Percentiles rank a stretch among this genome's conserved stretches.
These are phyloP conservation scores for Gorilla gorilla DNA, from an alignment of 2,113 vertebrate species.

Conservation along the genomic window DNA sequence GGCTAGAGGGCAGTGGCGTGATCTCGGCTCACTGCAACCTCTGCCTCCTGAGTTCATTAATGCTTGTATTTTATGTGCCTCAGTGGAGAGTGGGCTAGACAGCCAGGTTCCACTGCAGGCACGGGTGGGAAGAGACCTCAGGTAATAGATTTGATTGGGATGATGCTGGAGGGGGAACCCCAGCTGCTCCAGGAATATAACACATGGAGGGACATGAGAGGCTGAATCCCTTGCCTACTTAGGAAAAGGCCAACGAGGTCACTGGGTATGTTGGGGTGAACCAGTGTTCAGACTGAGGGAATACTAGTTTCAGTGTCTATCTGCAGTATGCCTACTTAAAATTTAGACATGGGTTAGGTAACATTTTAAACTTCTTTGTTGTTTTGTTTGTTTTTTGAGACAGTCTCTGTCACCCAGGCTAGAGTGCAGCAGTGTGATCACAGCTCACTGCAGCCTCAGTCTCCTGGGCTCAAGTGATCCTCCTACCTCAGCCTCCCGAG, in stretches of 20 bases:
- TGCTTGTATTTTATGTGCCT: neutral
- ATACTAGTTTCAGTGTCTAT: neutral
- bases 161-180: neutral
- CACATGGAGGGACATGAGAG: neutral
- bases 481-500: too few species aligned
- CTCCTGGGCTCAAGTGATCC: too few species aligned
- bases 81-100: neutral
- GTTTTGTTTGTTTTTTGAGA: too few species aligned
- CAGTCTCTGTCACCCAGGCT: too few species aligned
- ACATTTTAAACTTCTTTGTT: neutral
- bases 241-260: neutral
- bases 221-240: neutral
- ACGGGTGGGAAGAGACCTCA: neutral
- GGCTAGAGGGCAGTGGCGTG: too few species aligned
- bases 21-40: too few species aligned
- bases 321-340: neutral
- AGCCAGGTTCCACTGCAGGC: neutral
- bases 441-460: too few species aligned
- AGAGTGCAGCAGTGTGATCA: too few species aligned
- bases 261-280: neutral
- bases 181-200: neutral
- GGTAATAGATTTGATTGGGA: neutral
- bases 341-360: neutral
- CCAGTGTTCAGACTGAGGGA: neutral
- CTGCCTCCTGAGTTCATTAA: too few species aligned